Percentiles rank a stretch among this genome's conserved stretches.
Conservation (phyloP, 2,797 vertebrate genomes). For the Cyclura pinguis region DNA sequence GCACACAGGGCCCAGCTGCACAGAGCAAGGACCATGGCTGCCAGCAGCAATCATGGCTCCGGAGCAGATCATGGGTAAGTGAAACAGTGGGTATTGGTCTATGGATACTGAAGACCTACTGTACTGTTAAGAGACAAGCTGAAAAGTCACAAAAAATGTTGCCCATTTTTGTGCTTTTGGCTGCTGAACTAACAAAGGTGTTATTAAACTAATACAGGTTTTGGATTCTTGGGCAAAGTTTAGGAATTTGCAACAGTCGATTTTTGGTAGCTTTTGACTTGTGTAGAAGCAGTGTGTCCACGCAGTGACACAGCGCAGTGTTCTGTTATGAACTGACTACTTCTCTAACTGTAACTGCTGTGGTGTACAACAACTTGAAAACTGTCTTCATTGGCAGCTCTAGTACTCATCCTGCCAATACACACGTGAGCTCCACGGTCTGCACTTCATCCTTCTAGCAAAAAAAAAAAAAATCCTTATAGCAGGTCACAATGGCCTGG, state of each 20-base stretch:
- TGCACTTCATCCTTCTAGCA: not conserved
- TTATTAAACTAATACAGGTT: not conserved
- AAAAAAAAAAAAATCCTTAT: no score
- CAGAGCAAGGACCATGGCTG: no score
- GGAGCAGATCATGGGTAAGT: no score
- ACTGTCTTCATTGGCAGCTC: constrained; percentile 52
- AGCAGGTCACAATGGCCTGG: not conserved
- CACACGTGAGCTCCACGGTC: not conserved
- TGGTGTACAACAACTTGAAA: not conserved
- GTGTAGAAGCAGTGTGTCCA: not conserved
- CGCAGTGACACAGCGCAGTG: not conserved
- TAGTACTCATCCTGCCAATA: constrained; percentile 13
- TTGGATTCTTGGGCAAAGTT: not conserved
- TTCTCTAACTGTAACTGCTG: not conserved
- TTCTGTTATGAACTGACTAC: not conserved
- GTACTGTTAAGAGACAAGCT: not conserved
- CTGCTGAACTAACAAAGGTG: not conserved
- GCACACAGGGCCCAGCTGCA: no score
- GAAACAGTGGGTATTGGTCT: no score
- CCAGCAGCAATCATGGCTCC: no score
- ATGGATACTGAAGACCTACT: no score
- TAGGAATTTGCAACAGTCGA: not conserved
- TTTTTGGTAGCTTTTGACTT: not conserved
- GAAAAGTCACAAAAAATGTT: not conserved
- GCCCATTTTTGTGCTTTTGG: not conserved